phyloP scores from a whole-genome alignment of 2,888 invertebrate genomes.

The Stictocephala bisonia region DNA sequence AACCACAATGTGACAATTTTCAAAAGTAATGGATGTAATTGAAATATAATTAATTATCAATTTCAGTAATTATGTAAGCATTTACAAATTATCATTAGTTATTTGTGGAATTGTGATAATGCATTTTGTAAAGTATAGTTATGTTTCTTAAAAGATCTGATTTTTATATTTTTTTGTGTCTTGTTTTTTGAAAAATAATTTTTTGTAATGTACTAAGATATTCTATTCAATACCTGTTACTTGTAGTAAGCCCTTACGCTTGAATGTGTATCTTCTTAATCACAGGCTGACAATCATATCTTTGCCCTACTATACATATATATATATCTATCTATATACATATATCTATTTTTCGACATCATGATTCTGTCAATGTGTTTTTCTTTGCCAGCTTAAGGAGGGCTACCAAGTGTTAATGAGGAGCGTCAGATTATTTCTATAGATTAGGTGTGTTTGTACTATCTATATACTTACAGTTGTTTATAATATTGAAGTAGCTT shows the following conservation, averaged over 20 bases:
- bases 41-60: no score
- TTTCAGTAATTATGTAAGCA: no score
- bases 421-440: constrained; percentile 24
- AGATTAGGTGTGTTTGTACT: constrained; percentile 45
- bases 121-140: no score
- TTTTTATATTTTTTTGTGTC: no score
- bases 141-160: no score
- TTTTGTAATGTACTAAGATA: constrained; percentile 13
- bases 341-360: constrained; percentile 41
- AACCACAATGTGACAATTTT: no score
- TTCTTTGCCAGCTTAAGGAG: constrained; percentile 30
- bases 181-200: no score
- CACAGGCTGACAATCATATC: constrained; percentile 47
- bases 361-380: constrained; percentile 39
- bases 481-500: constrained; percentile 42
- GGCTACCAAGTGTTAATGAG: background rate
- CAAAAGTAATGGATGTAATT: no score
- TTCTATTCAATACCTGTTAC: constrained; percentile 24
- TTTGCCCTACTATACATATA: constrained; percentile 42
- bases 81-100: no score
- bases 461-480: constrained; percentile 39
- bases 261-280: constrained; percentile 41
- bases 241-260: constrained; percentile 35
- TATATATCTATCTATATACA: constrained; percentile 40
- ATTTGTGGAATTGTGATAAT: no score